These are phyloP conservation scores for Cydia fagiglandana DNA, from an alignment of 1,140 invertebrate species.

Conservation along the genomic window DNA sequence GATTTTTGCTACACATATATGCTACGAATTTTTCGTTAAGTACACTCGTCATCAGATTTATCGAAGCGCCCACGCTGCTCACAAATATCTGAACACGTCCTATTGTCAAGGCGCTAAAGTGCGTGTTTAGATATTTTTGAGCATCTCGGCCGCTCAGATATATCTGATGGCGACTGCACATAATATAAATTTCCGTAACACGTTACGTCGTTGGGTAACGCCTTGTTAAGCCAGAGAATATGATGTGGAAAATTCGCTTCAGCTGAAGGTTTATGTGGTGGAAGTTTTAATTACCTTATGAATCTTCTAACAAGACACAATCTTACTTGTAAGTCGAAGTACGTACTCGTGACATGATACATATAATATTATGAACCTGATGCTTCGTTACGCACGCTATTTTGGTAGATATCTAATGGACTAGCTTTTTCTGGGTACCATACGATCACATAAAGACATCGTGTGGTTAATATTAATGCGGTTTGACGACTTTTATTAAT, in stretches of 20 bases:
- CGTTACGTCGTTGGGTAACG: neutral
- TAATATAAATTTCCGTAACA: neutral
- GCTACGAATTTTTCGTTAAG: neutral
- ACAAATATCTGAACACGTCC: no score
- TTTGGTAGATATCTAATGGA: no score
- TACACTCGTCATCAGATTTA: no score
- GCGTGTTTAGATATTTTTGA: no score
- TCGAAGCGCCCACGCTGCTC: no score
- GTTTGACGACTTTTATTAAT: no score
- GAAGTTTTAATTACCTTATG: slow-evolving; percentile 28
- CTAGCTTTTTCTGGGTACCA: no score
- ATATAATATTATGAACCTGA: neutral
- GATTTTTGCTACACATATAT: slow-evolving; percentile 6
- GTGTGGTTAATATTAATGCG: no score
- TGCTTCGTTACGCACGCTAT: neutral
- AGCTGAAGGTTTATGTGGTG: slow-evolving; percentile 1
- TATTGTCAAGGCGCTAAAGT: no score
- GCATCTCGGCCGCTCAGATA: no score
- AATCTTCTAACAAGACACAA: neutral
- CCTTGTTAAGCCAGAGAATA: slow-evolving; percentile 7
- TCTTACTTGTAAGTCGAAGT: neutral
- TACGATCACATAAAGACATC: no score
- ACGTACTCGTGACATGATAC: neutral
- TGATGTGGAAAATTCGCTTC: slow-evolving; percentile 10
- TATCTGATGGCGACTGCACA: neutral